Evolutionary conservation across 2,113 vertebrate species (phyloP), one percentile per base, ranked within the genome.

Genomic region (Callocephalon fimbriatum): DNA sequence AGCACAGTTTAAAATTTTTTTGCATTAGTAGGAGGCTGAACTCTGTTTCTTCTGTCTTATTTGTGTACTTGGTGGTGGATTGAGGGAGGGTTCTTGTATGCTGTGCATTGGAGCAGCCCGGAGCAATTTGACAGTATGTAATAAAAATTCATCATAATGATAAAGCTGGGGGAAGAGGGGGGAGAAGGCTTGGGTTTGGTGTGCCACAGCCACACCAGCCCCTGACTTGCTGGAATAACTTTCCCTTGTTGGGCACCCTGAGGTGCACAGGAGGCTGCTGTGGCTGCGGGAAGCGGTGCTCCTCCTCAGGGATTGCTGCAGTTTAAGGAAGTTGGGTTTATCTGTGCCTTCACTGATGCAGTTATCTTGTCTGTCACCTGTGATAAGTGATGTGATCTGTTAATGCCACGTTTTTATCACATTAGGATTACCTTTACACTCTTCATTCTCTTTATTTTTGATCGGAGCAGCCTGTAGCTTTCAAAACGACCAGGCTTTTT

Each of bases 391-490:
- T 9, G 35, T 0, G 3, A 8, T 27, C 51, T 23, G 0, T 40
- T 8, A 12, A 12, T 2, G 3, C 10, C 47, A 7, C 0, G 0
- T 21, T 66, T 78, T 62, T 29, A 16, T 32, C 51, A 1, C 0
- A 0, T 13, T 29, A 3, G 42, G 42, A 20, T 62, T 32, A 1
- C 12, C 53, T 45, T 21, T 8, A 5, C 32, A 0, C 70, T 56
- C 29, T 45, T 23, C 14, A 0, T 26, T 12, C 54, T 38, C 37
- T 37, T 53, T 8, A 2, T 16, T 71, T 81, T n/a, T 67, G 25
- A 0, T 44, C 0, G 10, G 42, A 42, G 23, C 61, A 76, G 18
- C 27, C 50, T 37, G 35, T 21, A 66, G 53, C 38, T 70, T 11
- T 5, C 21, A 27, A 14, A n/a, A 12, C 44, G 22, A 35, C 53